Conservation (phyloP, 2,888 invertebrate species). For the Cerastis leucographa region DNA sequence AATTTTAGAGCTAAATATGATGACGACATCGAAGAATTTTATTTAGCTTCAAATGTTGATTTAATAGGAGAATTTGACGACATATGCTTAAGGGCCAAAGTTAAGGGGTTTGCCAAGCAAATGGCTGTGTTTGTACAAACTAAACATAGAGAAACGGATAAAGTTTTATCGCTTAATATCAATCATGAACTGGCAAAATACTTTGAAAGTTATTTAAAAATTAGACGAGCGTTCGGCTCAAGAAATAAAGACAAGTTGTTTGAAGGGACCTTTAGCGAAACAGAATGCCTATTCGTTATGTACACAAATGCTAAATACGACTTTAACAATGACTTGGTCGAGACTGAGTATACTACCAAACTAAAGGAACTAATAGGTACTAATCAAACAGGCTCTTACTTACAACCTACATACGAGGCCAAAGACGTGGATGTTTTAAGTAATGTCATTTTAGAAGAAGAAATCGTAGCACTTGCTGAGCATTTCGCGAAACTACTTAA, state of each 20-base stretch:
- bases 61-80: background rate
- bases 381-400: background rate
- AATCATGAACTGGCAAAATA: background rate
- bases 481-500: background rate
- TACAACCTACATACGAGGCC: background rate
- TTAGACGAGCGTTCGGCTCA: background rate
- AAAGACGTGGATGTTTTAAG: background rate
- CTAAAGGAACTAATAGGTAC: background rate
- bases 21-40: conserved; percentile 1
- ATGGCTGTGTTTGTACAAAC: background rate
- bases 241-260: background rate
- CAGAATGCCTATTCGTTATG: background rate
- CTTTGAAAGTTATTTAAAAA: background rate
- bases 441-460: background rate
- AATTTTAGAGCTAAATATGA: background rate
- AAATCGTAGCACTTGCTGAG: background rate
- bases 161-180: background rate
- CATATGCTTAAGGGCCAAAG: background rate
- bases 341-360: background rate
- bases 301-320: conserved; percentile 1
- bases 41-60: background rate
- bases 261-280: background rate
- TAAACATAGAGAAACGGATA: background rate
- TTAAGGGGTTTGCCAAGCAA: background rate
- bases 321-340: background rate